These are phyloP conservation scores for Urocitellus parryii DNA, from an alignment of 2,113 vertebrate genomes.

Conservation along the genomic window DNA sequence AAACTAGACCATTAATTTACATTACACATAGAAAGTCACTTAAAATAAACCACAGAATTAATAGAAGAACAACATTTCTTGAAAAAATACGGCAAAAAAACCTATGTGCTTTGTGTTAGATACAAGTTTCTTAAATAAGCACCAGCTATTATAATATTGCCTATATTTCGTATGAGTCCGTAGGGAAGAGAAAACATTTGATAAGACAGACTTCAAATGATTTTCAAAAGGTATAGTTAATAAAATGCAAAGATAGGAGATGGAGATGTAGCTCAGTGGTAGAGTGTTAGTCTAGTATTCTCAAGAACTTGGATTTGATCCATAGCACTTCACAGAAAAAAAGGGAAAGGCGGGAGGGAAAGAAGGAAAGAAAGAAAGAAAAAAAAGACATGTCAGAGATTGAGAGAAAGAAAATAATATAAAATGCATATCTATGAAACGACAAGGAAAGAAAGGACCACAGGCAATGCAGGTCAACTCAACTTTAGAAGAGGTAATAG, in stretches of 20 bases:
- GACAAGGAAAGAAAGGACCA: no score
- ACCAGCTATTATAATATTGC: not conserved
- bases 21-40: not conserved
- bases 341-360: not conserved
- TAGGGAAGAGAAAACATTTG: conserved; percentile 2
- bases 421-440: conserved; percentile 6
- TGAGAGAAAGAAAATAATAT: conserved; percentile 1
- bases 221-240: conserved; percentile 32
- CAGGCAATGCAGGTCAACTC: no score
- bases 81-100: not conserved
- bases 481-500: no score
- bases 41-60: not conserved
- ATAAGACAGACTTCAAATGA: not conserved
- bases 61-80: conserved; percentile 21
- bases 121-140: conserved; percentile 2
- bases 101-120: not conserved
- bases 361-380: not conserved
- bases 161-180: no score
- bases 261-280: not conserved
- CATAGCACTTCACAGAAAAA: not conserved
- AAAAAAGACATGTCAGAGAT: not conserved
- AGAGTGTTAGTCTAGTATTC: not conserved
- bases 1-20: not conserved
- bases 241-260: not conserved
- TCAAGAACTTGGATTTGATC: not conserved